Evolutionary conservation across 2,113 vertebrate species (phyloP).

Genomic region (Mola mola): DNA sequence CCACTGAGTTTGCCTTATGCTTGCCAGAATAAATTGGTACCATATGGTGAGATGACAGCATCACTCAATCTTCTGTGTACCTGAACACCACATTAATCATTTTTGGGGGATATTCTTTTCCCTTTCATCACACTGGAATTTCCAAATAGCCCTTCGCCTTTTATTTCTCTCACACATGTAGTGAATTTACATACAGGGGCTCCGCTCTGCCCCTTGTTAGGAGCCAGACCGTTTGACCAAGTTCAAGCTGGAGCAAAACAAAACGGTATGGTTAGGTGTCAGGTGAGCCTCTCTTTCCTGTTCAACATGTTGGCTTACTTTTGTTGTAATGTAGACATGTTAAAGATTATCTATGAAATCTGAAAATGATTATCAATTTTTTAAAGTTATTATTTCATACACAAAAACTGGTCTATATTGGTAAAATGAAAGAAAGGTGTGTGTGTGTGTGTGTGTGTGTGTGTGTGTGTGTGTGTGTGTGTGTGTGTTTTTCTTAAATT

Average conservation of each 20-base stretch:
- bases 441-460: too few relatives aligned
- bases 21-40: slow-evolving; percentile 84
- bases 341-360: slow-evolving; percentile 31
- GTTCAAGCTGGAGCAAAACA: slow-evolving; percentile 73
- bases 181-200: slow-evolving; percentile 77
- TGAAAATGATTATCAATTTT: too few relatives aligned
- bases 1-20: slow-evolving; percentile 79
- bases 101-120: slow-evolving; percentile 81
- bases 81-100: slow-evolving; percentile 86
- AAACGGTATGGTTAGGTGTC: slow-evolving; percentile 75
- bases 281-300: slow-evolving; percentile 71
- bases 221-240: slow-evolving; percentile 71
- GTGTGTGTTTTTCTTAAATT: too few relatives aligned
- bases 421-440: too few relatives aligned
- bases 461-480: too few relatives aligned
- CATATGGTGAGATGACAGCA: slow-evolving; percentile 85
- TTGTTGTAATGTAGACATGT: slow-evolving; percentile 37
- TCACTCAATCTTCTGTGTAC: slow-evolving; percentile 86
- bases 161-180: slow-evolving; percentile 80
- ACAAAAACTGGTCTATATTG: too few relatives aligned
- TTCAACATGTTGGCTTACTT: slow-evolving; percentile 62
- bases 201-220: slow-evolving; percentile 76
- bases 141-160: slow-evolving; percentile 77
- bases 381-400: too few relatives aligned
- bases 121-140: slow-evolving; percentile 84